Percentiles rank a stretch among this genome's conserved stretches.
Evolutionary conservation across 2,113 vertebrate genomes (phyloP).

Genomic region (Atherinomorus stipes): DNA sequence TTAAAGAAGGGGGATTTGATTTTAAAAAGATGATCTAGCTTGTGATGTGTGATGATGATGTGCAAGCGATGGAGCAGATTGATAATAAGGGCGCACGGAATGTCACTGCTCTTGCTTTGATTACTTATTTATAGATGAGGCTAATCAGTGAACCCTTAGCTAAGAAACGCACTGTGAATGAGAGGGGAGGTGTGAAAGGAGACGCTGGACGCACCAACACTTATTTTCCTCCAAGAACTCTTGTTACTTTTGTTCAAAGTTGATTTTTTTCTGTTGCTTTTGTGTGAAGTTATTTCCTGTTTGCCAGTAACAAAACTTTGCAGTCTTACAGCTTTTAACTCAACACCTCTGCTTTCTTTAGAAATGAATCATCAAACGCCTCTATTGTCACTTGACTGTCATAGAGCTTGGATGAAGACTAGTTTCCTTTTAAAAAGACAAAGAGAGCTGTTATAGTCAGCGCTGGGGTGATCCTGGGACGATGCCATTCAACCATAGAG

Average conservation of each 20-base stretch:
- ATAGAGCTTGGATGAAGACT: neutral
- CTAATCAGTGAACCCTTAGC: slow-evolving; percentile 76
- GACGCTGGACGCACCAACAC: slow-evolving; percentile 25
- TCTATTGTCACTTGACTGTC: slow-evolving; percentile 48
- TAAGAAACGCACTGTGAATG: slow-evolving; percentile 60
- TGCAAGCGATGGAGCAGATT: slow-evolving; percentile 12
- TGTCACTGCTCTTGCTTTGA: slow-evolving; percentile 64
- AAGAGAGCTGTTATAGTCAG: slow-evolving; percentile 9
- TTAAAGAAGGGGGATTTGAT: neutral
- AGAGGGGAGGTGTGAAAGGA: slow-evolving; percentile 37
- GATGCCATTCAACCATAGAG: neutral
- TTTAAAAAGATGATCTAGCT: neutral
- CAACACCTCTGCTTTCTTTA: slow-evolving; percentile 27
- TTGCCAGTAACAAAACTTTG: slow-evolving; percentile 16
- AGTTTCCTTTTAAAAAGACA: neutral
- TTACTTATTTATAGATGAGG: slow-evolving; percentile 77
- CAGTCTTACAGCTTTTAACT: slow-evolving; percentile 29
- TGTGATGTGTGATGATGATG: neutral
- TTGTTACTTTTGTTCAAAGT: slow-evolving; percentile 39
- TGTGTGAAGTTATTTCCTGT: slow-evolving; percentile 40
- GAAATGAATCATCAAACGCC: slow-evolving; percentile 52
- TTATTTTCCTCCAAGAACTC: slow-evolving; percentile 35
- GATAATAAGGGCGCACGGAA: slow-evolving; percentile 51
- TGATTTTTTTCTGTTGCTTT: neutral
- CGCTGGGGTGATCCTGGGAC: neutral